Conservation (phyloP, 2,888 invertebrate genomes). For the Parelbella ahira region DNA sequence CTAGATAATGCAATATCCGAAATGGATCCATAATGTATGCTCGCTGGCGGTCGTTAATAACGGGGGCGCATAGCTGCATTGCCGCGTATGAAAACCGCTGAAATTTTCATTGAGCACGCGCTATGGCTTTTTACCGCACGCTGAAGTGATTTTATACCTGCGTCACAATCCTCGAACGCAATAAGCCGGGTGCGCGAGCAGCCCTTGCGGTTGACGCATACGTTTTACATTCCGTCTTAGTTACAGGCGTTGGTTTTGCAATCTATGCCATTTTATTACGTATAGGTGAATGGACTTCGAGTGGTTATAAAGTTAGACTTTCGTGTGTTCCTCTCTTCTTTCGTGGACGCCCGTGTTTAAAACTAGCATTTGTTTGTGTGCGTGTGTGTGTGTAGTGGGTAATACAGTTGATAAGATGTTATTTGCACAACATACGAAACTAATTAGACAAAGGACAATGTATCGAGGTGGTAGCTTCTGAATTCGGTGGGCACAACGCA, state of each 20-base stretch:
- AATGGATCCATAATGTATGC: neutral
- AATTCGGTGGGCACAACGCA: constrained; percentile 13
- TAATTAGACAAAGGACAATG: constrained; percentile 14
- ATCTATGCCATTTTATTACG: constrained; percentile 14
- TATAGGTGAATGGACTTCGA: constrained; percentile 17
- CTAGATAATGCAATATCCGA: constrained; percentile 14
- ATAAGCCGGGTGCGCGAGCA: too few relatives aligned
- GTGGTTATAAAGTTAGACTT: constrained; percentile 9
- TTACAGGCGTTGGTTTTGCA: constrained; percentile 17
- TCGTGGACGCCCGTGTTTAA: too few relatives aligned
- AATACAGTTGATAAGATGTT: too few relatives aligned
- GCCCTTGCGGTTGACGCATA: constrained; percentile 16
- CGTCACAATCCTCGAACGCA: constrained; percentile 1
- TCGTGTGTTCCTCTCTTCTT: constrained; percentile 2
- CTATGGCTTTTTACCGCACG: constrained; percentile 7
- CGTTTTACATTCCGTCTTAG: constrained; percentile 12
- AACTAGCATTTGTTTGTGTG: too few relatives aligned
- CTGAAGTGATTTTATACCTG: constrained; percentile 8
- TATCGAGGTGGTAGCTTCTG: constrained; percentile 9
- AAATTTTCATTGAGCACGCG: constrained; percentile 14
- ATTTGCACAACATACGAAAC: too few relatives aligned
- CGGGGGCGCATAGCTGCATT: constrained; percentile 6
- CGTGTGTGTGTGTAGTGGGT: too few relatives aligned
- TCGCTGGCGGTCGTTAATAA: neutral
- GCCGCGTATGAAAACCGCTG: constrained; percentile 7